Evolutionary conservation across 2,888 invertebrate genomes (phyloP).

Genomic region (Nemapogon koenigi): DNA sequence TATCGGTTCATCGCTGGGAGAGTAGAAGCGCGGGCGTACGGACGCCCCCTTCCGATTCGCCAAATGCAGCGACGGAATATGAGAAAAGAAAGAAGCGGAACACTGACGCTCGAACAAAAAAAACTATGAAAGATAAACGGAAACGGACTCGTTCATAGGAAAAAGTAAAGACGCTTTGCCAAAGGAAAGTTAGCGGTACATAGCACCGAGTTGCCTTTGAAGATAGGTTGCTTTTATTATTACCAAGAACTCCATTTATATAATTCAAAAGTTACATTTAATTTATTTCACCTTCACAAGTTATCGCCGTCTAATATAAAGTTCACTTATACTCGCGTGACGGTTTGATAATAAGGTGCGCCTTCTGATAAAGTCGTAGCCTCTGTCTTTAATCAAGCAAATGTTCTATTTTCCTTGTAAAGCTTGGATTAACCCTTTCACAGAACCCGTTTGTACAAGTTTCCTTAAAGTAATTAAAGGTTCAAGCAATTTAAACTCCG

Average conservation of each 20-base stretch:
- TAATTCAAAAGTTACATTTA: no score
- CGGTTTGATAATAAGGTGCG: constrained; percentile 8
- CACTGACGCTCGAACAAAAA: constrained; percentile 36
- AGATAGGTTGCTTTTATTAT: no score
- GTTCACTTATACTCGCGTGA: background rate
- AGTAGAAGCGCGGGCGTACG: constrained; percentile 8
- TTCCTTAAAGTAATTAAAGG: constrained; percentile 50
- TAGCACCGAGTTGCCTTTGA: no score
- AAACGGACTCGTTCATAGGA: constrained; percentile 54
- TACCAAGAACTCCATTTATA: no score
- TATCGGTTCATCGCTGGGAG: constrained; percentile 10
- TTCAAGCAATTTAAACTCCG: constrained; percentile 42
- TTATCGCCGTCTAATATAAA: no score
- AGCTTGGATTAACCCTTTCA: constrained; percentile 39
- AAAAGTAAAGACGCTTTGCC: constrained; percentile 40
- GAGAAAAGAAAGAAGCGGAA: constrained; percentile 46
- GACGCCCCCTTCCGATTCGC: constrained; percentile 28
- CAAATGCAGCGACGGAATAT: constrained; percentile 44
- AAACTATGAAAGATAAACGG: constrained; percentile 54
- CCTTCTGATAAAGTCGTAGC: constrained; percentile 24
- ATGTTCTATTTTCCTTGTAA: constrained; percentile 43
- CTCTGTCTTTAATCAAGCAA: constrained; percentile 36
- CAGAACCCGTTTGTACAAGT: constrained; percentile 42
- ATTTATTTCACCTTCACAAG: no score
- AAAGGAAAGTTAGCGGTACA: no score